phyloP scores from a whole-genome alignment of 2,888 invertebrate genomes.

The Drosophila planitibia region DNA sequence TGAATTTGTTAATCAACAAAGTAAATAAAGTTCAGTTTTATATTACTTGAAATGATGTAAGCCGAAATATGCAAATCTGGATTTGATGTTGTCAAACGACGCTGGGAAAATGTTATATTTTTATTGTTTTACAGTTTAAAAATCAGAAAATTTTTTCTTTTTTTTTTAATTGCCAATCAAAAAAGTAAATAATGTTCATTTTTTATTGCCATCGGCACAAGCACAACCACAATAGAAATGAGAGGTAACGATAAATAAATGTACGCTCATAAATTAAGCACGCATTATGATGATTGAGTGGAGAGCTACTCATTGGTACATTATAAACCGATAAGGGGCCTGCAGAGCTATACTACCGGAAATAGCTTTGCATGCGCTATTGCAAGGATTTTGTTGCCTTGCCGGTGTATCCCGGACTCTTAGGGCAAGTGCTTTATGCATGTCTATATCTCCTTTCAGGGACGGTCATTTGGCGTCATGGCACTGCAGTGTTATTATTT shows the following conservation, averaged over 20 bases:
- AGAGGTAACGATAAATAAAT: slow-evolving; percentile 29
- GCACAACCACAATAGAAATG: slow-evolving; percentile 20
- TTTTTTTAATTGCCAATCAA: neutral
- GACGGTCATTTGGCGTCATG: slow-evolving; percentile 45
- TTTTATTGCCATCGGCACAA: slow-evolving; percentile 15
- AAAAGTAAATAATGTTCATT: neutral
- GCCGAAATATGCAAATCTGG: neutral
- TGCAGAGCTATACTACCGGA: slow-evolving; percentile 28
- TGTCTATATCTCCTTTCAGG: slow-evolving; percentile 28
- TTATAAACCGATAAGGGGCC: slow-evolving; percentile 20
- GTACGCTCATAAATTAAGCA: slow-evolving; percentile 34
- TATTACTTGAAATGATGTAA: neutral
- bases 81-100: neutral
- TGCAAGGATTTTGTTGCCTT: neutral
- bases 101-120: neutral
- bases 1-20: neutral
- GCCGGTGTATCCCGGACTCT: slow-evolving; percentile 12
- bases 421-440: slow-evolving; percentile 26
- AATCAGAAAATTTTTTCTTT: neutral
- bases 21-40: neutral
- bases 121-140: neutral
- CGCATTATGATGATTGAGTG: slow-evolving; percentile 41
- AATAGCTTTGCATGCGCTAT: slow-evolving; percentile 4
- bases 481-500: slow-evolving; percentile 61
- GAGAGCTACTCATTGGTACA: slow-evolving; percentile 29